Base-by-base conservation (phyloP, 2,113 vertebrate genomes). In the Eclectus roratus region DNA sequence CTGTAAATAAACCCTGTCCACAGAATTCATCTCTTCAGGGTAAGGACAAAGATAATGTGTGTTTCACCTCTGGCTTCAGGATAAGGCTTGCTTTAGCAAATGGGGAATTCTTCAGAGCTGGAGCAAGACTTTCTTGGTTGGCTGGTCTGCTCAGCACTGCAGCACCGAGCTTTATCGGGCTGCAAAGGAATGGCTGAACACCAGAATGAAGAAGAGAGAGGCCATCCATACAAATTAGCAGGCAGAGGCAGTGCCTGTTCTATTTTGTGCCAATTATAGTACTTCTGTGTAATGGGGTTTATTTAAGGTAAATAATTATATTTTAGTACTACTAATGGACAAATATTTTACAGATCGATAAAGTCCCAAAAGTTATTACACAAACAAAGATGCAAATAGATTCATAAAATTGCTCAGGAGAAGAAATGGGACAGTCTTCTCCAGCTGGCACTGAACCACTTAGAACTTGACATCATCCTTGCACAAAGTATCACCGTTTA, bases 1-100 rank as follows among this genome's bases (percentile, higher is more conserved):
- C 29, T 76, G 91, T 71, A 94, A 93, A 92, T 91, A 97, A 95
- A 91, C 33, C 37, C 64, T 71, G 61, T 66, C 85, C 55, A 39
- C 52, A 86, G 43, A 69, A 94, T 58, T 29, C 66, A 69, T 41
- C 74, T 63, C 68, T 37, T 47, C 35, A 80, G 49, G 65, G 64
- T 44, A 24, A 73, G 35, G 4, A 39, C 63, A 91, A 64, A 88
- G 87, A 61, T 21, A 86, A 63, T 4, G n/a, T 74, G 14, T 1
- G 60, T 39, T 63, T 35, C 53, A 13, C 24, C 76, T 35, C 88
- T 71, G 49, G 2, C 43, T 41, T 78, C 47, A 27, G 49, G 31
- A 13, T 2, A 9, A 78, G 10, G 17, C 46, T 60, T 37, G 61
- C 27, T 29, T 31, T 47, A 43, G 66, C 41, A 53, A 33, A 43